Percentiles rank a stretch among this genome's conserved stretches.
Conservation (phyloP, 2,113 vertebrate genomes). For the Terrapene triunguis region DNA sequence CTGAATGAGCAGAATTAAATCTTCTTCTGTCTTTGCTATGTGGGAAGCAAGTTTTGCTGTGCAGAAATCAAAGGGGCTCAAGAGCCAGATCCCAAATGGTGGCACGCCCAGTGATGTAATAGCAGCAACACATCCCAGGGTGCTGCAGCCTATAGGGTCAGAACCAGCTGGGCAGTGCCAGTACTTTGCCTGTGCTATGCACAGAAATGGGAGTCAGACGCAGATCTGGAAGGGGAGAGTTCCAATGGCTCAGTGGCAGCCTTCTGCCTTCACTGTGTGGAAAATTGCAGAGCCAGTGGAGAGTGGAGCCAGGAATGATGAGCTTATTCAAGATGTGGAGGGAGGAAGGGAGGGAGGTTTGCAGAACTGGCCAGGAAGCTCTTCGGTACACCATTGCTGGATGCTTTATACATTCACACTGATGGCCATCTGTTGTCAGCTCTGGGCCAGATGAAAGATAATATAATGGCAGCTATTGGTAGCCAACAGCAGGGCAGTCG, state of each 20-base stretch:
- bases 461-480: slow-evolving; percentile 77
- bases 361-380: slow-evolving; percentile 75
- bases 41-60: background rate
- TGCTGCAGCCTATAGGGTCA: accelerated
- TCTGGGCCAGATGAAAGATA: slow-evolving; percentile 83
- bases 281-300: slow-evolving; percentile 66
- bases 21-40: background rate
- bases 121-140: background rate
- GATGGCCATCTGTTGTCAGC: slow-evolving; percentile 85
- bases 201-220: background rate
- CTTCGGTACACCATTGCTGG: slow-evolving; percentile 78
- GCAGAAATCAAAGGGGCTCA: accelerated
- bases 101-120: background rate
- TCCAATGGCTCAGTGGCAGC: slow-evolving; percentile 22
- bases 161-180: background rate
- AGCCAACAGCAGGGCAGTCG: slow-evolving; percentile 77
- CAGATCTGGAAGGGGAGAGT: background rate
- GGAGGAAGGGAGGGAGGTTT: slow-evolving; percentile 68
- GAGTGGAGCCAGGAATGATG: slow-evolving; percentile 75
- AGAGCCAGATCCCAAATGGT: background rate
- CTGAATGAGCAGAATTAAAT: background rate
- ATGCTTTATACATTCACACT: slow-evolving; percentile 81
- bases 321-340: slow-evolving; percentile 63
- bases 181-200: background rate
- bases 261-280: slow-evolving; percentile 36